These are phyloP conservation scores for Todiramphus saurophagus DNA, from an alignment of 2,113 vertebrate species.

Conservation along the genomic window DNA sequence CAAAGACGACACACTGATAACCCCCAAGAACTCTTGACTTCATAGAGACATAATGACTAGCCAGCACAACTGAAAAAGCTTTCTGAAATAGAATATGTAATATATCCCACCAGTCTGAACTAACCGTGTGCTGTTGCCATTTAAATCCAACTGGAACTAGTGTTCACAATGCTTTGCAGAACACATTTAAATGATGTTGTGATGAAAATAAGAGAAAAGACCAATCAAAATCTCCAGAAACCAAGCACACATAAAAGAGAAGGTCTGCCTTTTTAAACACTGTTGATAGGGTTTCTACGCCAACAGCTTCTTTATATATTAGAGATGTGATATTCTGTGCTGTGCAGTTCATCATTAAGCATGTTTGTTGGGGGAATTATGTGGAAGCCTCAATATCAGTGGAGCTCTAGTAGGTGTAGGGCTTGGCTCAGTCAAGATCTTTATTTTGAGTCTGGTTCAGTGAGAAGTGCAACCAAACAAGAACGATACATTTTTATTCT, in stretches of 20 bases:
- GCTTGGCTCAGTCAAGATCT: not conserved
- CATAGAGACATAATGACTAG: accelerated
- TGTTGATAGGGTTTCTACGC: not conserved
- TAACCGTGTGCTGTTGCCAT: not conserved
- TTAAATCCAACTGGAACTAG: not conserved
- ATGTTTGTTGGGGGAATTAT: not conserved
- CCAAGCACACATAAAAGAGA: not conserved
- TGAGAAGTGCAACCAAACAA: not conserved
- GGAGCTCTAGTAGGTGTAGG: not conserved
- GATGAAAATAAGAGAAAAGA: not conserved
- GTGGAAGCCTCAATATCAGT: not conserved
- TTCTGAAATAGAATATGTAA: not conserved
- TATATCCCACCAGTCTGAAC: not conserved
- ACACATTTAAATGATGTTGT: not conserved
- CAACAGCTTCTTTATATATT: not conserved
- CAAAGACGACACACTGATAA: not conserved
- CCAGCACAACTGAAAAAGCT: not conserved
- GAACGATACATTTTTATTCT: not conserved
- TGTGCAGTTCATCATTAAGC: not conserved
- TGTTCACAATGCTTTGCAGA: not conserved
- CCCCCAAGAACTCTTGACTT: too few relatives aligned
- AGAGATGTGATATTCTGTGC: not conserved
- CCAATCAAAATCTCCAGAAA: not conserved
- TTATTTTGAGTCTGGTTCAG: not conserved
- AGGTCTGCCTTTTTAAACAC: not conserved